Conservation (phyloP, 2,113 vertebrate species). For the Pycnonotus jocosus region DNA sequence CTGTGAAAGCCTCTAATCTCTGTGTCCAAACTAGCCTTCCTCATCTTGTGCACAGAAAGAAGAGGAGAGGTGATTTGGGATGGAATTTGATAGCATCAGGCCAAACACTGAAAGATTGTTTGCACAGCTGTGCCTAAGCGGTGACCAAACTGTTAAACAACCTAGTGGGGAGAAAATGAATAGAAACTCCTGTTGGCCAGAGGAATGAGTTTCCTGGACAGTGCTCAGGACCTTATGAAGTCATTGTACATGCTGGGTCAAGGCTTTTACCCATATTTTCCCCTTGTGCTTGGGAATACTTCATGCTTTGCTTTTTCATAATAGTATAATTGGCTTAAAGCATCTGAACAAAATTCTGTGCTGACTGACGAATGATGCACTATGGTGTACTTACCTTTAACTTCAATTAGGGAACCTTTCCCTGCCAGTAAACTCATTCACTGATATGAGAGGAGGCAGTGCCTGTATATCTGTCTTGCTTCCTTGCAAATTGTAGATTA, state of each 20-base stretch:
- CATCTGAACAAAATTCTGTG: background rate
- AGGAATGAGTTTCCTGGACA: slow-evolving; percentile 60
- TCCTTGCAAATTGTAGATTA: slow-evolving; percentile 35
- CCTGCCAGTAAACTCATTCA: slow-evolving; percentile 12
- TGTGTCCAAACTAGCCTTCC: slow-evolving; percentile 16
- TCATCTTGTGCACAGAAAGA: slow-evolving; percentile 12
- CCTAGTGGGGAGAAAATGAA: slow-evolving; percentile 50
- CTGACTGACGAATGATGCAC: background rate
- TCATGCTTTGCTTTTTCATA: background rate
- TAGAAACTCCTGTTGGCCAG: slow-evolving; percentile 53
- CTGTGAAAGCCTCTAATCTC: background rate
- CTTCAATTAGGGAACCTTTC: slow-evolving; percentile 39
- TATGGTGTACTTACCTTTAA: slow-evolving; percentile 5
- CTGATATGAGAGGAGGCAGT: slow-evolving; percentile 36
- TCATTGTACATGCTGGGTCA: slow-evolving; percentile 58
- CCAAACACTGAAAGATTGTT: slow-evolving; percentile 61
- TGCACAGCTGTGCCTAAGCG: slow-evolving; percentile 70
- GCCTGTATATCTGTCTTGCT: slow-evolving; percentile 31
- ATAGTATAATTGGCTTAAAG: slow-evolving; percentile 15
- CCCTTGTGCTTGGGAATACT: background rate
- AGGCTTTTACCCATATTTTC: slow-evolving; percentile 47
- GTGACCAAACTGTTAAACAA: slow-evolving; percentile 57
- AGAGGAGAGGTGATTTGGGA: slow-evolving; percentile 1
- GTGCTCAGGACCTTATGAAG: slow-evolving; percentile 60
- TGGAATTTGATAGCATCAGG: slow-evolving; percentile 50